Evolutionary conservation across 2,888 invertebrate genomes (phyloP).

Genomic region (Yponomeuta sedellus): DNA sequence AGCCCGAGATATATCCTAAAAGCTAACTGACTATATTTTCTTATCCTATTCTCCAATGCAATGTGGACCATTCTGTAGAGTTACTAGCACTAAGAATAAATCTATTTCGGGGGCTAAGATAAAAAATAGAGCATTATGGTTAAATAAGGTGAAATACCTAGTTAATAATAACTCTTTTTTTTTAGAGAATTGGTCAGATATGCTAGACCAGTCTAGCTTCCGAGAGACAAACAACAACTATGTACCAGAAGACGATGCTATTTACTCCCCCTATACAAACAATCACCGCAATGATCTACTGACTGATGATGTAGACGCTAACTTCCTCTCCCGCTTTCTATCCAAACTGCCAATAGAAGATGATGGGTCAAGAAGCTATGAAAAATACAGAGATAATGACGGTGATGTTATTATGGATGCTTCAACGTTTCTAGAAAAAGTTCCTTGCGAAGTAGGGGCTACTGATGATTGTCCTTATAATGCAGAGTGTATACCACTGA

Average conservation of each 20-base stretch:
- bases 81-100: too few relatives aligned
- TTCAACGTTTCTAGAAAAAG: slow-evolving; percentile 61
- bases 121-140: too few relatives aligned
- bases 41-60: too few relatives aligned
- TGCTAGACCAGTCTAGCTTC: slow-evolving; percentile 62
- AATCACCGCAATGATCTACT: slow-evolving; percentile 48
- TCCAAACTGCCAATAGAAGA: slow-evolving; percentile 62
- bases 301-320: slow-evolving; percentile 54
- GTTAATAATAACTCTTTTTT: slow-evolving; percentile 21
- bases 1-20: too few relatives aligned
- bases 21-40: too few relatives aligned
- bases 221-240: slow-evolving; percentile 56
- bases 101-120: too few relatives aligned
- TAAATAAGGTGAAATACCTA: not conserved
- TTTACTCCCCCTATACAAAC: slow-evolving; percentile 53
- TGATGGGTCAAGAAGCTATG: slow-evolving; percentile 42
- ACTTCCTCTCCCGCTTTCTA: slow-evolving; percentile 55
- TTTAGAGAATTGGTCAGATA: slow-evolving; percentile 70
- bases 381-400: slow-evolving; percentile 59
- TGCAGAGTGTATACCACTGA: slow-evolving; percentile 80
- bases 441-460: slow-evolving; percentile 78
- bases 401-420: slow-evolving; percentile 71
- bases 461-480: slow-evolving; percentile 78
- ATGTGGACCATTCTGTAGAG: too few relatives aligned
- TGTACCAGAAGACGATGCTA: slow-evolving; percentile 59